These are phyloP conservation scores for Bombus consobrinus DNA, from an alignment of 1,140 invertebrate genomes.

Conservation along the genomic window DNA sequence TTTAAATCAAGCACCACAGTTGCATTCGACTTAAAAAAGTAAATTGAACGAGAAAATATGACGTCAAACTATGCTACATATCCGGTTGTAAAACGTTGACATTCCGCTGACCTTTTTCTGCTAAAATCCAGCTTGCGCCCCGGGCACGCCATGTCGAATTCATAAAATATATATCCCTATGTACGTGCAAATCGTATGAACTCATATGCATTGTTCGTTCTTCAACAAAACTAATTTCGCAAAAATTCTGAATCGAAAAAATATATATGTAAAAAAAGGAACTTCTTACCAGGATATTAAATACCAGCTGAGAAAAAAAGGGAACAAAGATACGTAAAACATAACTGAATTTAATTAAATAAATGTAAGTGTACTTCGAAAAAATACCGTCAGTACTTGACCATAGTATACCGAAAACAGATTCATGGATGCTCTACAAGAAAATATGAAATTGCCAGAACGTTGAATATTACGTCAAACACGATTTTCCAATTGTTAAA, in stretches of 20 bases:
- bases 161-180: background rate
- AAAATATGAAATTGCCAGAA: background rate
- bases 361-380: background rate
- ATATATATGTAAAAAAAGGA: background rate
- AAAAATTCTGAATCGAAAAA: background rate
- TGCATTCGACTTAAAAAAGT: background rate
- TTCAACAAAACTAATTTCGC: background rate
- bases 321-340: background rate
- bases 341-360: background rate
- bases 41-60: background rate
- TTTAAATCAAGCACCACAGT: background rate
- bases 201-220: background rate
- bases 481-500: background rate
- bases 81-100: conserved; percentile 13
- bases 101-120: background rate
- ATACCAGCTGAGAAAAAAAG: background rate
- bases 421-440: background rate
- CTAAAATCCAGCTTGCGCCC: background rate
- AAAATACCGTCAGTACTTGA: background rate
- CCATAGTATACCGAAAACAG: background rate
- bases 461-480: background rate
- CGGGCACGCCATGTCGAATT: background rate
- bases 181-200: too few species aligned
- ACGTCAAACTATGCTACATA: background rate
- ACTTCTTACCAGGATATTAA: background rate